These are phyloP conservation scores for Rotaria sp. DNA, from an alignment of 2,888 invertebrate genomes.

Conservation along the genomic window DNA sequence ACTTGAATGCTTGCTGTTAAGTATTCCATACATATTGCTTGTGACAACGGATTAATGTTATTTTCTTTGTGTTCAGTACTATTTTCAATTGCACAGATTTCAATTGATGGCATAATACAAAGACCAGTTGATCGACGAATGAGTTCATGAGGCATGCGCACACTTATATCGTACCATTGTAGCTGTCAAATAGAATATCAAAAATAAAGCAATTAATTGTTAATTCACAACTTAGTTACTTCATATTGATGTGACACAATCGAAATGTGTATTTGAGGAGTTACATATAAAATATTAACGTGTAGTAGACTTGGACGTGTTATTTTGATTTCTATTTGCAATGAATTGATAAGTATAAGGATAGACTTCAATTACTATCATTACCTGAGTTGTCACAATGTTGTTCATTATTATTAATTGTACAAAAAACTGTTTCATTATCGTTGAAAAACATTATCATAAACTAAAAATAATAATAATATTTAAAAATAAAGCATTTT, in stretches of 20 bases:
- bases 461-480: not conserved
- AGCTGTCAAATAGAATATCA: not conserved
- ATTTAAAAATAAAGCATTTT: not conserved
- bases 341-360: not conserved
- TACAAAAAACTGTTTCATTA: not conserved
- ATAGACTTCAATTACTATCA: not conserved
- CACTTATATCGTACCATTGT: not conserved
- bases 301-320: not conserved
- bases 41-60: not conserved
- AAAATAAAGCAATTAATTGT: not conserved
- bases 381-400: not conserved
- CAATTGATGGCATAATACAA: not conserved
- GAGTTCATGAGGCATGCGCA: not conserved
- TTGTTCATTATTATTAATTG: not conserved
- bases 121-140: not conserved
- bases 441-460: not conserved
- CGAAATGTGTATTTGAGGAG: not conserved
- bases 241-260: not conserved
- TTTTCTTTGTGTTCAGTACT: not conserved
- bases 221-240: not conserved
- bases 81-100: not conserved
- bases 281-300: not conserved
- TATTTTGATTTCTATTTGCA: not conserved
- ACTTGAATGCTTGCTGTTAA: not conserved
- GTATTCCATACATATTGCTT: not conserved